These are phyloP conservation scores for Brassicogethes aeneus DNA, from an alignment of 2,888 invertebrate genomes.

Conservation along the genomic window DNA sequence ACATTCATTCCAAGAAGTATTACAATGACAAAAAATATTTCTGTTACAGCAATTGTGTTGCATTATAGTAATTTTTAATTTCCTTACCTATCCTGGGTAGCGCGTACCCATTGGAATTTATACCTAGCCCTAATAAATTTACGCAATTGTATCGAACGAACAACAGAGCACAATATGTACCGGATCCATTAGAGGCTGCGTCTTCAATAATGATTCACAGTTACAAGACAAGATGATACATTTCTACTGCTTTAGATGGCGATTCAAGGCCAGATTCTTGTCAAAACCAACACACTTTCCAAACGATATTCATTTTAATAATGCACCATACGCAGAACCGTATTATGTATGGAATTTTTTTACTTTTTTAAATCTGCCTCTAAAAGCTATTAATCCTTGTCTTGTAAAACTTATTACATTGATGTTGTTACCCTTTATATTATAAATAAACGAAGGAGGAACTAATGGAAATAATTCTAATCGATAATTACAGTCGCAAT, in stretches of 20 bases:
- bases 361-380: background rate
- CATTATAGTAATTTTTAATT: no score
- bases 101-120: background rate
- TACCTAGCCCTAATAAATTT: background rate
- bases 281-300: slow-evolving; percentile 11
- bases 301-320: slow-evolving; percentile 15
- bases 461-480: no score
- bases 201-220: background rate
- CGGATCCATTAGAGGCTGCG: background rate
- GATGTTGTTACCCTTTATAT: no score
- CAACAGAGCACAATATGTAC: no score
- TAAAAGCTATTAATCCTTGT: no score
- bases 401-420: no score
- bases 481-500: no score
- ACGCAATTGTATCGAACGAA: background rate
- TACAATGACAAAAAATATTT: no score
- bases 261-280: background rate
- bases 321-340: slow-evolving; percentile 12
- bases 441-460: no score
- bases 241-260: background rate
- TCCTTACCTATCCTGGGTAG: no score
- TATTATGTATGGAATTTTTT: background rate
- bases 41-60: no score
- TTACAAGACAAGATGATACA: background rate
- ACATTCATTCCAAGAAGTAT: no score